phyloP scores from a whole-genome alignment of 1,140 invertebrate genomes.

The Trichonephila inaurata region DNA sequence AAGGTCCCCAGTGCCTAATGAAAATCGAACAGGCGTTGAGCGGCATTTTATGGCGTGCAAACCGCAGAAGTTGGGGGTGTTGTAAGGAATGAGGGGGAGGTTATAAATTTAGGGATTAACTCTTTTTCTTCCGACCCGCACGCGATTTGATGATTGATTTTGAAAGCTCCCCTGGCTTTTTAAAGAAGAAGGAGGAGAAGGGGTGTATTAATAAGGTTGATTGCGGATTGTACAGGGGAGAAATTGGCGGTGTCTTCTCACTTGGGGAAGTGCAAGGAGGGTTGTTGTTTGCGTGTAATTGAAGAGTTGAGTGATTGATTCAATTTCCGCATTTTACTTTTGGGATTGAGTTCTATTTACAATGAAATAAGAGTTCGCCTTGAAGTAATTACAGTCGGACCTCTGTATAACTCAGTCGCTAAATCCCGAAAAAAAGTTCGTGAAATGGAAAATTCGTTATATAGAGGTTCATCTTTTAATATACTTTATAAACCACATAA shows the following conservation, averaged over 20 bases:
- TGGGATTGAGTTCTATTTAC: neutral
- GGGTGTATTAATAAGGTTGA: neutral
- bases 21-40: conserved; percentile 56
- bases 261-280: neutral
- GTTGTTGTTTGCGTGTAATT: no score
- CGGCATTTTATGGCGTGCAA: conserved; percentile 40
- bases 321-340: neutral
- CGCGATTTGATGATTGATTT: conserved; percentile 8
- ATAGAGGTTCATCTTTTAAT: no score
- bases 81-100: neutral
- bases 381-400: no score
- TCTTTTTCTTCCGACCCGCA: neutral
- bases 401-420: no score
- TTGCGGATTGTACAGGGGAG: neutral
- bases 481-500: no score
- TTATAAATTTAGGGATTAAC: conserved; percentile 16
- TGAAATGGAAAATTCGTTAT: no score
- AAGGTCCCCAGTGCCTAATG: conserved; percentile 23
- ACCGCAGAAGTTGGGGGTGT: neutral
- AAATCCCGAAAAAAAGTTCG: no score
- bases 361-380: no score
- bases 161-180: neutral
- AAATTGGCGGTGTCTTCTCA: neutral
- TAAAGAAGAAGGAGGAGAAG: neutral
- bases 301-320: neutral